Base-by-base conservation (phyloP, 2,113 vertebrate genomes). In the Xenopus tropicalis region DNA sequence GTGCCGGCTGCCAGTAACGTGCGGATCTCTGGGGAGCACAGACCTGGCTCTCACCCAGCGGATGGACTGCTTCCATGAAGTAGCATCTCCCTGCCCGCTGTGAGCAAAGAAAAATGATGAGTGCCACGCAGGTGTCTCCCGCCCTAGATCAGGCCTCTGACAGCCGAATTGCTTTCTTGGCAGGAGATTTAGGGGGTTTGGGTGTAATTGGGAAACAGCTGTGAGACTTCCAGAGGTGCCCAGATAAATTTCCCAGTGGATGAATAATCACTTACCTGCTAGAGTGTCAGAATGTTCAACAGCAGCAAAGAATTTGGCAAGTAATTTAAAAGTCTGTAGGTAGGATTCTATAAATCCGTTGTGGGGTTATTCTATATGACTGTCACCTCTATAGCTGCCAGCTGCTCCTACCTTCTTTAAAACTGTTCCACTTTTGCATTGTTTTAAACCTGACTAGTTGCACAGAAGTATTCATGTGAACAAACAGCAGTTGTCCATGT, bases 151-250 rank as follows among this genome's bases (percentile, higher is more conserved):
- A 84, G 85, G 82, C 61, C 77, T 57, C 78, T 88, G 90, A 90
- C 89, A 88, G 82, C 66, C 81, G 90, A 91, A 91, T 91, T 89
- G 88, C 86, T 87, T 86, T 87, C 85, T 88, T 88, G 88, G 80
- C 81, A 80, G 0, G 23, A 84, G 86, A 87, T 90, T 88, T 90
- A 89, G 71, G 80, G 70, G 52, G 16, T 42, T 70, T 65, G 82
- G 67, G 78, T 80, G 85, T 83, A 72, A 68, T 82, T 84, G 81
- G 83, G 80, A 84, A 88, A 79, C 79, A 85, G 77, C 58, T 29
- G 71, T 48, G 78, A 79, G 81, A 79, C 81, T 78, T 86, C 80
- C 84, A 86, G 87, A 88, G 85, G 88, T 82, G 77, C 21, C 48
- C 29, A 24, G 37, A 20, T 43, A 21, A 66, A 48, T 48, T n/a